Conservation (phyloP, 2,113 vertebrate genomes). For the Climacteris rufus region DNA sequence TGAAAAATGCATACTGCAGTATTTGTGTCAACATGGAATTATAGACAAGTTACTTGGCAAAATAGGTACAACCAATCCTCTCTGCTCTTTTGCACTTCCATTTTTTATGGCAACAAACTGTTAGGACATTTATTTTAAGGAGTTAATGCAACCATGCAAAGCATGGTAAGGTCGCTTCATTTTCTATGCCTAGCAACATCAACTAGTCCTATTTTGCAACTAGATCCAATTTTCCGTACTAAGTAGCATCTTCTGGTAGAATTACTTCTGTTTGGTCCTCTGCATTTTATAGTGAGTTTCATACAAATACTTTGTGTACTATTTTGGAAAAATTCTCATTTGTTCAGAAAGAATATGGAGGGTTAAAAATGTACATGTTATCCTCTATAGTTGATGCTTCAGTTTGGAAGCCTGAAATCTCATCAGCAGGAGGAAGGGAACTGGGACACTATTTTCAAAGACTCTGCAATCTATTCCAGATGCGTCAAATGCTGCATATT, state of each 20-base stretch:
- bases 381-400: constrained; percentile 5
- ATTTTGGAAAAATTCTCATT: background rate
- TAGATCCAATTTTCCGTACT: background rate
- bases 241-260: background rate
- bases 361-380: constrained; percentile 31
- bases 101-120: background rate
- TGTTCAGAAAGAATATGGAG: background rate
- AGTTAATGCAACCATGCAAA: background rate
- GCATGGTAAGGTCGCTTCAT: background rate
- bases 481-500: constrained; percentile 45
- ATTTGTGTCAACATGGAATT: background rate
- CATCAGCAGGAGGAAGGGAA: constrained; percentile 44
- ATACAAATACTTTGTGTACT: background rate
- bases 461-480: constrained; percentile 50
- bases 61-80: background rate
- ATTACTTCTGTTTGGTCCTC: background rate
- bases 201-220: background rate
- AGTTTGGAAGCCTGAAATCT: constrained; percentile 59
- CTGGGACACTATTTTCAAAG: constrained; percentile 57
- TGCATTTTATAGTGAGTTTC: background rate
- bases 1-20: background rate
- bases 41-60: background rate
- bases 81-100: background rate
- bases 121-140: background rate
- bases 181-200: background rate